A percentile compares a stretch with the other conserved stretches of the same genome.
These are phyloP conservation scores for Columbina picui DNA, from an alignment of 2,113 vertebrate genomes.

Conservation along the genomic window DNA sequence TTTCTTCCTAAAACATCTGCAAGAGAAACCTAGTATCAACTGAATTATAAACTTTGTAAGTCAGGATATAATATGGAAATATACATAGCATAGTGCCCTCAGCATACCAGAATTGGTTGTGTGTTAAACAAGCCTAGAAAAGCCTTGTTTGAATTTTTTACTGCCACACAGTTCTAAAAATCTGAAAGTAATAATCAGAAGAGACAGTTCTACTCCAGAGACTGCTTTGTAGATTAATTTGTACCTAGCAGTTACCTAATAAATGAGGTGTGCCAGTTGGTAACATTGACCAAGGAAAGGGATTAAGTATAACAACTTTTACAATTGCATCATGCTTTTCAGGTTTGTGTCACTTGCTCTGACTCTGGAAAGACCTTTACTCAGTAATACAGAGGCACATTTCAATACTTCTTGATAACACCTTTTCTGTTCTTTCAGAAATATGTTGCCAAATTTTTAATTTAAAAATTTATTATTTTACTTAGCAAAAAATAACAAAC, in stretches of 20 bases:
- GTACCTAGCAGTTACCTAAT: neutral
- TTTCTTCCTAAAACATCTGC: neutral
- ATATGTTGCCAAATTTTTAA: neutral
- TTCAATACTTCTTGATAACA: neutral
- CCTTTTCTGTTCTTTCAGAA: neutral
- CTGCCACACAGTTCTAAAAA: neutral
- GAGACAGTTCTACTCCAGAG: neutral
- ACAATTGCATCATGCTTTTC: fast-evolving
- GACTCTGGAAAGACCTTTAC: neutral
- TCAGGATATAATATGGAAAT: neutral
- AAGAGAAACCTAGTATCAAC: neutral
- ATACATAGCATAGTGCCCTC: neutral
- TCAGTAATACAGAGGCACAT: fast-evolving
- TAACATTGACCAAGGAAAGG: neutral
- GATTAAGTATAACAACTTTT: neutral
- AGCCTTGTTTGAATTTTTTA: neutral
- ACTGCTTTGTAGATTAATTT: neutral
- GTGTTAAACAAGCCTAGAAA: neutral
- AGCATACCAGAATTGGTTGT: neutral
- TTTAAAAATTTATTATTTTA: neutral
- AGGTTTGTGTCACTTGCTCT: neutral
- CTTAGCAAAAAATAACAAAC: neutral
- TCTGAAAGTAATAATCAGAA: neutral
- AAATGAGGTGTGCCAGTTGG: neutral
- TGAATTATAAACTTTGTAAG: neutral